A percentile compares a stretch with the other conserved stretches of the same genome.
These are phyloP conservation scores for Lophotriccus pileatus DNA, from an alignment of 2,797 vertebrate genomes.

Conservation along the genomic window DNA sequence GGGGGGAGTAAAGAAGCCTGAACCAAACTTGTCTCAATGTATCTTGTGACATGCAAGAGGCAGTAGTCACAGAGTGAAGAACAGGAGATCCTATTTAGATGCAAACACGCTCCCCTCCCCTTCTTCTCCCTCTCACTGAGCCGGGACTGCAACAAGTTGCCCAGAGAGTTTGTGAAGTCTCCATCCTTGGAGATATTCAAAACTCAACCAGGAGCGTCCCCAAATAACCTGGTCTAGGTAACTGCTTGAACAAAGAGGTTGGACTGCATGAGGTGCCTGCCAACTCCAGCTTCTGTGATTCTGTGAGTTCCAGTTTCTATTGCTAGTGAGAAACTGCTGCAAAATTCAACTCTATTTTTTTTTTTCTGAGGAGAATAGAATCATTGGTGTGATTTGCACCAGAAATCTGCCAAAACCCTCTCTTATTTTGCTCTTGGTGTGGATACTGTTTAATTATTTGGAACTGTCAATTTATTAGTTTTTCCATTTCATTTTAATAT, in stretches of 20 bases:
- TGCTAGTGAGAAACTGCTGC: background rate
- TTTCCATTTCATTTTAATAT: background rate
- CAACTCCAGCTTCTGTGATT: background rate
- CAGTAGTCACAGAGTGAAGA: background rate
- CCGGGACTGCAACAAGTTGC: background rate
- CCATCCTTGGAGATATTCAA: background rate
- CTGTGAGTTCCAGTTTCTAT: background rate
- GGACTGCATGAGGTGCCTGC: background rate
- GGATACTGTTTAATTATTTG: background rate
- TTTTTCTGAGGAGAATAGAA: background rate
- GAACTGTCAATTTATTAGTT: background rate
- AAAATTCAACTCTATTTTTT: background rate
- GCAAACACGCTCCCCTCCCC: accelerated
- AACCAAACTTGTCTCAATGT: background rate
- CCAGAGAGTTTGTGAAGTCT: background rate
- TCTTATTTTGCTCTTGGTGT: background rate
- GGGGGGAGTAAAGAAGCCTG: background rate
- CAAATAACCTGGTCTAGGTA: background rate
- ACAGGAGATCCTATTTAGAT: background rate
- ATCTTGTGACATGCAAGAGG: background rate
- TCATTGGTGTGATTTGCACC: background rate
- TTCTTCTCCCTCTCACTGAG: too few species aligned
- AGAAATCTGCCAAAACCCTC: background rate
- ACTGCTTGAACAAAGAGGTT: background rate
- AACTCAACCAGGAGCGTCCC: background rate